Conservation (phyloP, 2,888 invertebrate genomes). For the Lycia hirtaria region DNA sequence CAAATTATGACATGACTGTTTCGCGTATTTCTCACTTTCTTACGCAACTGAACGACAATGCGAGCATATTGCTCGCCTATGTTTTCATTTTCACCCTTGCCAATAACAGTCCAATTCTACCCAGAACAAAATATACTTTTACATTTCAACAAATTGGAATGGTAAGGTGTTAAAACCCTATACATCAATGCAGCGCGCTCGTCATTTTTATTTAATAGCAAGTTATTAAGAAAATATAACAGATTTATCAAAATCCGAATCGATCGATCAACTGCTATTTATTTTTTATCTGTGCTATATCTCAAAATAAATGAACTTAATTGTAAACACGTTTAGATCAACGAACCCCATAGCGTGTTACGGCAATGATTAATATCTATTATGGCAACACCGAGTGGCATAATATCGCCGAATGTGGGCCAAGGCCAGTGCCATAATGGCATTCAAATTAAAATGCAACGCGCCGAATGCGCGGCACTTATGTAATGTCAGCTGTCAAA, state of each 20-base stretch:
- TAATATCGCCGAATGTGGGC: slow-evolving; percentile 36
- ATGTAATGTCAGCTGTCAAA: slow-evolving; percentile 36
- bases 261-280: not conserved
- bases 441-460: slow-evolving; percentile 37
- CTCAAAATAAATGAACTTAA: not conserved
- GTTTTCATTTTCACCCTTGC: no score
- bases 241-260: not conserved
- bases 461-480: slow-evolving; percentile 26
- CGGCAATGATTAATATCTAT: slow-evolving; percentile 45
- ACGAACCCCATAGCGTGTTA: slow-evolving; percentile 41
- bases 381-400: slow-evolving; percentile 40
- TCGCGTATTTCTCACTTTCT: no score
- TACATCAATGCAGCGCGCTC: no score
- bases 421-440: slow-evolving; percentile 41
- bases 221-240: no score
- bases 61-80: no score
- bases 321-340: slow-evolving; percentile 31
- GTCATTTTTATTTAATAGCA: no score
- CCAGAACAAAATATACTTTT: no score
- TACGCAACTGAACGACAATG: no score
- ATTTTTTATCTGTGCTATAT: not conserved
- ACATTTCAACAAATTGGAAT: no score
- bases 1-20: no score
- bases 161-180: no score
- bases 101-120: no score